These are phyloP conservation scores for Oriolus oriolus DNA, from an alignment of 2,113 vertebrate genomes.

Conservation along the genomic window DNA sequence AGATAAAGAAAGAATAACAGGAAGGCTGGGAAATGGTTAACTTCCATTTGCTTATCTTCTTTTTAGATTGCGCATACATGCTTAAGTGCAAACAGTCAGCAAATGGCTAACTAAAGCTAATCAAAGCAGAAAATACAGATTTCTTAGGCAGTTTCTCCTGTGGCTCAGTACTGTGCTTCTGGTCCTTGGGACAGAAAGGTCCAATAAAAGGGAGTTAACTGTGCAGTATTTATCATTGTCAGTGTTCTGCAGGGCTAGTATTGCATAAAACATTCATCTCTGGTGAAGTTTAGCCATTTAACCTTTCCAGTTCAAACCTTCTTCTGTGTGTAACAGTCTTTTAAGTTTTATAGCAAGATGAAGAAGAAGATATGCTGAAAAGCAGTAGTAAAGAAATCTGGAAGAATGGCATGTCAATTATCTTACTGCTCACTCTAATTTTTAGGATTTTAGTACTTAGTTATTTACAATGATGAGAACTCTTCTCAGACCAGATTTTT, in stretches of 20 bases:
- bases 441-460: background rate
- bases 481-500: background rate
- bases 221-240: background rate
- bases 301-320: background rate
- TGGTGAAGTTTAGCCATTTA: background rate
- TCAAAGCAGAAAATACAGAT: background rate
- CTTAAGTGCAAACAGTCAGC: background rate
- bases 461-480: slow-evolving; percentile 1
- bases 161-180: background rate
- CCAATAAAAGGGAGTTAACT: background rate
- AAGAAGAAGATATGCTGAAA: background rate
- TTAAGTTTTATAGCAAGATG: background rate
- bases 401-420: background rate
- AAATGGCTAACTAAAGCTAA: background rate
- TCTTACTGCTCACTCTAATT: background rate
- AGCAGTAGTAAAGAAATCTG: background rate
- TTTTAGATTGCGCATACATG: accelerated
- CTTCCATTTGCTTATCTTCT: background rate
- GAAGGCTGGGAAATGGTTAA: background rate
- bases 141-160: background rate
- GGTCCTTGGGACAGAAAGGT: background rate
- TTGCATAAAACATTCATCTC: background rate
- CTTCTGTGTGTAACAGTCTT: background rate
- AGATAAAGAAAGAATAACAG: background rate
- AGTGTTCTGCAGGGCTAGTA: background rate